A percentile compares a stretch with the other conserved stretches of the same genome.
Evolutionary conservation across 1,140 invertebrate genomes (phyloP).

Genomic region (Ridgeia piscesae): DNA sequence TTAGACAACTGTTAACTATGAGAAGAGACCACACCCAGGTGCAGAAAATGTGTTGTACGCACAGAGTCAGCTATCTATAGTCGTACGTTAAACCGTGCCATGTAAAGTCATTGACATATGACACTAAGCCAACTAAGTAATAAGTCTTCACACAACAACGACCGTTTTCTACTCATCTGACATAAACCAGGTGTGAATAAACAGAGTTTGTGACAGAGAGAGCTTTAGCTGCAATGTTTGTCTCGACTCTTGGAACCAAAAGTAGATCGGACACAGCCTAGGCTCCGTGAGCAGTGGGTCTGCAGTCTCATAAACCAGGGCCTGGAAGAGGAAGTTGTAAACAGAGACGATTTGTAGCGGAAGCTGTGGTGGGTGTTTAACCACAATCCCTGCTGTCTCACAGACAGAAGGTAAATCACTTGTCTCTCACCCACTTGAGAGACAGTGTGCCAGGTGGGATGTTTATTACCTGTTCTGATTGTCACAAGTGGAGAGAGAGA

Average conservation of each 20-base stretch:
- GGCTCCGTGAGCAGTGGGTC: not conserved
- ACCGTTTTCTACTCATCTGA: no score
- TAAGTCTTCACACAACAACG: no score
- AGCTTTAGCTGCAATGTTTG: no score
- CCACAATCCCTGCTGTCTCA: not conserved
- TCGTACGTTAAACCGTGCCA: not conserved
- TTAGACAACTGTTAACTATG: not conserved
- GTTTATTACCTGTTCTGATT: not conserved
- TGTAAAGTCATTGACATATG: no score
- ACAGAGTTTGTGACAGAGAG: no score
- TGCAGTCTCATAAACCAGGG: not conserved
- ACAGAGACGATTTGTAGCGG: not conserved
- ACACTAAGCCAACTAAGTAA: no score
- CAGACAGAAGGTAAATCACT: not conserved
- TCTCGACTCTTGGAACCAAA: no score
- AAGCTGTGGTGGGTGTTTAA: not conserved
- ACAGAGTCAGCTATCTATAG: no score
- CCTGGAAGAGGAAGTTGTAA: not conserved
- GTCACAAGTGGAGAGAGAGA: no score
- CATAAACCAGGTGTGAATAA: no score
- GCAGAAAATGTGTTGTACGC: not conserved
- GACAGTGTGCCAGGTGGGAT: not conserved
- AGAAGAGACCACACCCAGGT: not conserved
- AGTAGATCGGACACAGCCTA: no score
- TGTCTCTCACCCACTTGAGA: not conserved